Conservation (phyloP, 1,140 invertebrate genomes). For the Pomacea maculata region DNA sequence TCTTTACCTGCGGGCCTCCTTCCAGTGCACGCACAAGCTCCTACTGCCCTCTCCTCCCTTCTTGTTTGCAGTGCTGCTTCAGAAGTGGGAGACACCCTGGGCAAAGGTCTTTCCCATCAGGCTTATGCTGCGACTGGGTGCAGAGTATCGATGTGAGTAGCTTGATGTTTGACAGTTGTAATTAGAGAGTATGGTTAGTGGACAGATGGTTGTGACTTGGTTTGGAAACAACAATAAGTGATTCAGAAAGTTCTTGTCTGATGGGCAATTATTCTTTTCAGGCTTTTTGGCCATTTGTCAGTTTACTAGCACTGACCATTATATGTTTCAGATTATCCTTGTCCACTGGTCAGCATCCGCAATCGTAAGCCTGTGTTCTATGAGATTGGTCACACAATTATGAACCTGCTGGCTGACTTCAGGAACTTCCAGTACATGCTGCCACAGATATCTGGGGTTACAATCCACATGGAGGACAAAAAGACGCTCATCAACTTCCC, state of each 20-base stretch:
- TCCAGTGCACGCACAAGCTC: conserved; percentile 85
- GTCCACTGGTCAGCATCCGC: conserved; percentile 83
- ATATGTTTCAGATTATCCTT: conserved; percentile 77
- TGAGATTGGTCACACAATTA: conserved; percentile 90
- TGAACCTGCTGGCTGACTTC: conserved; percentile 89
- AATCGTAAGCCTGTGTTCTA: conserved; percentile 83
- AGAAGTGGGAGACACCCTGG: conserved; percentile 88
- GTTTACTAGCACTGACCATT: background rate
- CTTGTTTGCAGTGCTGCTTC: conserved; percentile 82
- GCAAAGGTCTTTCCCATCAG: conserved; percentile 85
- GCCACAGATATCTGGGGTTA: conserved; percentile 79
- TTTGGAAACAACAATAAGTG: no score
- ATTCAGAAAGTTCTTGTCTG: no score
- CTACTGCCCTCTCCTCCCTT: conserved; percentile 79
- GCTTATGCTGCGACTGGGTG: conserved; percentile 81
- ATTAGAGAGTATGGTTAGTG: no score
- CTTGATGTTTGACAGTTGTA: no score
- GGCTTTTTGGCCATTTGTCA: no score
- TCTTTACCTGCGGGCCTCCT: conserved; percentile 82
- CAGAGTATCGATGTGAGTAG: conserved; percentile 78
- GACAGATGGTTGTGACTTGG: no score
- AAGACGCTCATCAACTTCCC: conserved; percentile 83
- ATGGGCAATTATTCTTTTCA: no score
- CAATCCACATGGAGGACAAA: conserved; percentile 86
- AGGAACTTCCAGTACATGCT: conserved; percentile 86